Evolutionary conservation across 2,888 invertebrate genomes (phyloP).

Genomic region (Thumatha senex): DNA sequence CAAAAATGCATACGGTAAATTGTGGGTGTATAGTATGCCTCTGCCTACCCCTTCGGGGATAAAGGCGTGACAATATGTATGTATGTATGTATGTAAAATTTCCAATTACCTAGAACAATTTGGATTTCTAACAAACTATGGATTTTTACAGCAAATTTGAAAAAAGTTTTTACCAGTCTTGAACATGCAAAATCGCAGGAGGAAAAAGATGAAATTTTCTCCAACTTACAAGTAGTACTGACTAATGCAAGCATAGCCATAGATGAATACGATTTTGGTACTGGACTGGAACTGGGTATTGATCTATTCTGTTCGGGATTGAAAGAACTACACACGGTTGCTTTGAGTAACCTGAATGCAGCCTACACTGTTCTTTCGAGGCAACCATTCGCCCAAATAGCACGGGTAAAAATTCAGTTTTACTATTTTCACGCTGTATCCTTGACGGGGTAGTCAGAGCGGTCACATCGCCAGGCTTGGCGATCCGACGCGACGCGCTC

Average conservation of each 20-base stretch:
- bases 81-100: too few species aligned
- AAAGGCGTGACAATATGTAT: too few species aligned
- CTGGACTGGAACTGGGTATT: constrained; percentile 94
- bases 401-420: constrained; percentile 65
- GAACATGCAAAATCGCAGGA: constrained; percentile 82
- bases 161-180: constrained; percentile 87
- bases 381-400: constrained; percentile 88
- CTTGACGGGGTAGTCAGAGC: too few species aligned
- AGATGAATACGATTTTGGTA: constrained; percentile 98
- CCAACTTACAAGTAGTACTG: constrained; percentile 90
- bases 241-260: constrained; percentile 94
- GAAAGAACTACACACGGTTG: constrained; percentile 86
- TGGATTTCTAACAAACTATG: background rate
- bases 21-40: too few species aligned
- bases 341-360: constrained; percentile 86
- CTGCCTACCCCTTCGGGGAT: too few species aligned
- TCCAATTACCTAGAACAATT: too few species aligned
- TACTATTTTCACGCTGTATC: background rate
- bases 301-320: constrained; percentile 92
- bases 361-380: constrained; percentile 91
- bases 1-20: too few species aligned
- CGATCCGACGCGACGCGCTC: too few species aligned
- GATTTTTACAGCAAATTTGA: constrained; percentile 82
- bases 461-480: too few species aligned
- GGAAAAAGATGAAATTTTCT: constrained; percentile 84